Percentiles rank a stretch among this genome's conserved stretches.
These are phyloP conservation scores for Platycnemis pennipes DNA, from an alignment of 2,888 invertebrate species.

Conservation along the genomic window DNA sequence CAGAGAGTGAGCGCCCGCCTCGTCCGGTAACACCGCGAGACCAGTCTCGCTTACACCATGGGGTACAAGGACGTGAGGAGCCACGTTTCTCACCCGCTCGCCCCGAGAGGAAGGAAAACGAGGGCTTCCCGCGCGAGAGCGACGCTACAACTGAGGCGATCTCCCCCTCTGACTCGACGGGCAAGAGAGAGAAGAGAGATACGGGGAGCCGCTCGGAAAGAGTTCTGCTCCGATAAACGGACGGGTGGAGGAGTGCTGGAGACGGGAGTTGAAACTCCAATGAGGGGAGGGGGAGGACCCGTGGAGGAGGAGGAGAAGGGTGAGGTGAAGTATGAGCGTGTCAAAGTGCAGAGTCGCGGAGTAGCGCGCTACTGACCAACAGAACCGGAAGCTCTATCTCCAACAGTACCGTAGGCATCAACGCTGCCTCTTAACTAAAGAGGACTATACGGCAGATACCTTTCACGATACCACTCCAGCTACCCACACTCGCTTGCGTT, in stretches of 20 bases:
- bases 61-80: not conserved
- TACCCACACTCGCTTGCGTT: too few relatives aligned
- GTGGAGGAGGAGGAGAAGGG: not conserved
- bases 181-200: not conserved
- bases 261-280: not conserved
- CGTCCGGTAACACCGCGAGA: too few relatives aligned
- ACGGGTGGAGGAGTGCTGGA: not conserved
- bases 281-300: not conserved
- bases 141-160: not conserved
- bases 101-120: not conserved
- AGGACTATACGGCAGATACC: too few relatives aligned
- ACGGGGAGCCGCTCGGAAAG: not conserved
- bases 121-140: not conserved
- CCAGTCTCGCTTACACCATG: not conserved
- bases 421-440: not conserved
- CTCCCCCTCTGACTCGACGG: not conserved
- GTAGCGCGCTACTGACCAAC: not conserved
- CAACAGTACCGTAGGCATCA: not conserved
- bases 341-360: not conserved
- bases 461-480: too few relatives aligned
- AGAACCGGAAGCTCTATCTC: not conserved
- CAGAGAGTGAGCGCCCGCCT: not conserved
- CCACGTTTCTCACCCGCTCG: not conserved
- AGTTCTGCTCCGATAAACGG: not conserved
- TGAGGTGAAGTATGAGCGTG: not conserved